Percentiles rank a stretch among this genome's conserved stretches.
Evolutionary conservation across 2,113 vertebrate species (phyloP).

Genomic region (Corythoichthys haematopterus): DNA sequence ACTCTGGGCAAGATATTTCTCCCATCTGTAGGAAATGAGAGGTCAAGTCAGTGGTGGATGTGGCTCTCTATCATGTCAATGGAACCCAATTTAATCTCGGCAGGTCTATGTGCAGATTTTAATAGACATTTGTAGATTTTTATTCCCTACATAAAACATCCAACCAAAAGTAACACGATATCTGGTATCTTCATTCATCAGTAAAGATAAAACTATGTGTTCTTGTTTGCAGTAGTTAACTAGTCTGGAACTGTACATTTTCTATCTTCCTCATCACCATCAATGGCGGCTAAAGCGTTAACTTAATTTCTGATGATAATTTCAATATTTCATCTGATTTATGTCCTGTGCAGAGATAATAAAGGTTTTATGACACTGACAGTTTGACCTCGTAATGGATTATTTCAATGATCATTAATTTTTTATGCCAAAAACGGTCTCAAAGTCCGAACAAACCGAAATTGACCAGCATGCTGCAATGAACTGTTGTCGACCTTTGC

Average conservation of each 20-base stretch:
- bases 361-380: background rate
- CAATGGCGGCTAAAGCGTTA: too few relatives aligned
- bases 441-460: background rate
- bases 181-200: background rate
- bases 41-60: background rate
- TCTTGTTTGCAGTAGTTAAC: background rate
- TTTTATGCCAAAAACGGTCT: background rate
- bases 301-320: background rate
- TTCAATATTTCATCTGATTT: background rate
- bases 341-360: background rate
- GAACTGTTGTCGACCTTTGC: background rate
- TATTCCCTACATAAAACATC: background rate
- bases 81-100: background rate
- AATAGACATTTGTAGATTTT: background rate
- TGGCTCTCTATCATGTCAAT: background rate
- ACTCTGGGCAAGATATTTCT: background rate
- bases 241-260: too few relatives aligned
- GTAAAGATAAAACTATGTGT: background rate
- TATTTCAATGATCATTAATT: background rate
- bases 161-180: background rate
- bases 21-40: background rate
- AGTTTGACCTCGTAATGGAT: background rate
- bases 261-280: too few relatives aligned
- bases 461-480: background rate
- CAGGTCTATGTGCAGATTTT: background rate